Evolutionary conservation across 2,888 invertebrate genomes (phyloP).

Genomic region (Drosophila helvetica): DNA sequence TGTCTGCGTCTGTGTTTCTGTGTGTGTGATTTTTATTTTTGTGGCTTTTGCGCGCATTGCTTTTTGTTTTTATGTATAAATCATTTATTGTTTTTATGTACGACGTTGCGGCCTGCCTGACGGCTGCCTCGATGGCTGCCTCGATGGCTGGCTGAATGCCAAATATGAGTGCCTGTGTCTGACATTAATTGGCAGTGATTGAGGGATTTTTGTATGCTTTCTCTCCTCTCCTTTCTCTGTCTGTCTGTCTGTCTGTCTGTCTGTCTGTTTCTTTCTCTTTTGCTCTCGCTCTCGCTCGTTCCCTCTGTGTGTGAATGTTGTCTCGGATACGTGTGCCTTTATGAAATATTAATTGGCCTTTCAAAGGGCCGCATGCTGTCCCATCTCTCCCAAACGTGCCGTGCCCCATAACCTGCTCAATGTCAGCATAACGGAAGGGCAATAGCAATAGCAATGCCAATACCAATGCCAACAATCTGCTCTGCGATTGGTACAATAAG

Average conservation of each 20-base stretch:
- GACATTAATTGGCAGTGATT: constrained; percentile 80
- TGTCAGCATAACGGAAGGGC: constrained; percentile 47
- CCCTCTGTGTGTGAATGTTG: constrained; percentile 35
- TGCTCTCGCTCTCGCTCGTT: not conserved
- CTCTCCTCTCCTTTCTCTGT: constrained; percentile 29
- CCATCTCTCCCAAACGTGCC: constrained; percentile 64
- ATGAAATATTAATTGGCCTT: constrained; percentile 79
- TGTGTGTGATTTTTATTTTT: constrained; percentile 74
- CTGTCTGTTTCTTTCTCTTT: constrained; percentile 27
- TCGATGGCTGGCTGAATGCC: constrained; percentile 55
- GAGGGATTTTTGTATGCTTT: constrained; percentile 73
- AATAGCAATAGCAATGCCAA: constrained; percentile 26
- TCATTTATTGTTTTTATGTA: constrained; percentile 77
- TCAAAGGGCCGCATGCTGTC: constrained; percentile 50
- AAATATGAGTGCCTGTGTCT: constrained; percentile 78
- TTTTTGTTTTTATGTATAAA: constrained; percentile 76
- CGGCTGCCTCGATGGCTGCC: constrained; percentile 34
- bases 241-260: constrained; percentile 3
- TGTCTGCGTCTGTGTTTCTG: constrained; percentile 40
- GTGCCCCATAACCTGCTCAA: constrained; percentile 66
- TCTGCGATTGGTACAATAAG: constrained; percentile 38
- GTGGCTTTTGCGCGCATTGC: constrained; percentile 70
- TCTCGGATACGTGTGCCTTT: constrained; percentile 73
- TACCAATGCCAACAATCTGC: constrained; percentile 5
- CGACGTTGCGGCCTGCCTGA: constrained; percentile 62